Evolutionary conservation across 1,140 invertebrate genomes (phyloP).

Genomic region (Papilio machaon): DNA sequence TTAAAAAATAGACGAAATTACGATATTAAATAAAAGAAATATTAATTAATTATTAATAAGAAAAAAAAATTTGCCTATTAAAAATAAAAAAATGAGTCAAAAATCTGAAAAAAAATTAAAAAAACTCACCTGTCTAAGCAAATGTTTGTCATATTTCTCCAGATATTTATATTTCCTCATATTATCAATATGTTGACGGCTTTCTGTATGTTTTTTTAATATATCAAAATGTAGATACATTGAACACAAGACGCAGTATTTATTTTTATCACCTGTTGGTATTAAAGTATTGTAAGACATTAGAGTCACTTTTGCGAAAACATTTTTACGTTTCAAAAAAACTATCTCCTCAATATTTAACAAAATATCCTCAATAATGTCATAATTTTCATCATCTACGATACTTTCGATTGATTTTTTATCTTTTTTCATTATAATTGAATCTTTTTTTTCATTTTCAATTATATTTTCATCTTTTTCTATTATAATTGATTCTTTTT

Average conservation of each 20-base stretch:
- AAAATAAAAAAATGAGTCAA: too few relatives aligned
- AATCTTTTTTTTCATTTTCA: not conserved
- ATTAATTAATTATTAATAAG: too few relatives aligned
- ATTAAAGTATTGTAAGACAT: constrained; percentile 48
- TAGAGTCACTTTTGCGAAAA: constrained; percentile 41
- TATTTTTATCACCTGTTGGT: constrained; percentile 37
- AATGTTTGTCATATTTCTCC: constrained; percentile 46
- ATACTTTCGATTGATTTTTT: not conserved
- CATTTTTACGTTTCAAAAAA: constrained; percentile 47
- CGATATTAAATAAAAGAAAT: too few relatives aligned
- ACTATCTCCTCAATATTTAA: constrained; percentile 41
- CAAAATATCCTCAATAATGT: not conserved
- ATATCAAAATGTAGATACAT: not conserved
- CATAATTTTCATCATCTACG: not conserved
- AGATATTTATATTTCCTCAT: constrained; percentile 47
- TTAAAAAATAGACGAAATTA: too few relatives aligned
- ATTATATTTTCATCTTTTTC: not conserved
- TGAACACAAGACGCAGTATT: constrained; percentile 51
- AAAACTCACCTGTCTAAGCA: constrained; percentile 50
- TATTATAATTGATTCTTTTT: not conserved
- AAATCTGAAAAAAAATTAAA: not conserved
- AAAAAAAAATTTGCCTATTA: too few relatives aligned
- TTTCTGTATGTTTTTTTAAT: constrained; percentile 39
- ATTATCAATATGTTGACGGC: constrained; percentile 39
- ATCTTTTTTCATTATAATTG: not conserved